phyloP scores from a whole-genome alignment of 1,140 invertebrate genomes.

The Drosophila biarmipes region DNA sequence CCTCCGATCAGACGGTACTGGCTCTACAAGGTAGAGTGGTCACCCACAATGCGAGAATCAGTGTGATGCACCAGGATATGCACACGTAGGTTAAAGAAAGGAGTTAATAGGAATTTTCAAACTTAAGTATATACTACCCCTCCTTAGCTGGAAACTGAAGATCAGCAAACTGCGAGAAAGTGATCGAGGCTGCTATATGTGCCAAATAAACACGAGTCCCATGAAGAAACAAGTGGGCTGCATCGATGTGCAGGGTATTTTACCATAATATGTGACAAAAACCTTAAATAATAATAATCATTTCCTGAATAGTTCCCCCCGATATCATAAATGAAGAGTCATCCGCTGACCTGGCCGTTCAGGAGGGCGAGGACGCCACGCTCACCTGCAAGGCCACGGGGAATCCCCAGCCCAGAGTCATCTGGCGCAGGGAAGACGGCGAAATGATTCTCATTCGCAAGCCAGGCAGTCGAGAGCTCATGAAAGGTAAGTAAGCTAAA shows the following conservation, averaged over 20 bases:
- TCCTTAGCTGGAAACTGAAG: slow-evolving; percentile 89
- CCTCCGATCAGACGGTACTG: slow-evolving; percentile 94
- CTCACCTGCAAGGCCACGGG: slow-evolving; percentile 92
- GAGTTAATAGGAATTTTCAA: background rate
- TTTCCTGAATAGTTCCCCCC: slow-evolving; percentile 88
- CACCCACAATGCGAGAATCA: slow-evolving; percentile 93
- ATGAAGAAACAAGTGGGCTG: slow-evolving; percentile 95
- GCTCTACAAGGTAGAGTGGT: slow-evolving; percentile 93
- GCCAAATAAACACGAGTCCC: slow-evolving; percentile 94
- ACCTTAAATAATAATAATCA: no score
- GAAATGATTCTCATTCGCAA: slow-evolving; percentile 89
- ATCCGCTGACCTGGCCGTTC: slow-evolving; percentile 90
- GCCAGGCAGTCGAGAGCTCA: slow-evolving; percentile 87
- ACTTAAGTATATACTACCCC: no score
- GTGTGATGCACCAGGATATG: slow-evolving; percentile 91
- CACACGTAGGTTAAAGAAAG: slow-evolving; percentile 83
- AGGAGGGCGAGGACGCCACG: slow-evolving; percentile 92
- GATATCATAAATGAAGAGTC: slow-evolving; percentile 91
- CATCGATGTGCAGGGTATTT: slow-evolving; percentile 94
- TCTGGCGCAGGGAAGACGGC: slow-evolving; percentile 89
- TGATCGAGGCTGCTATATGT: slow-evolving; percentile 93
- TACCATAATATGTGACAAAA: no score
- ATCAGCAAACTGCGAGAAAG: slow-evolving; percentile 90
- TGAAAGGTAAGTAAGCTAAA: slow-evolving; percentile 85
- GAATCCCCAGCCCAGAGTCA: slow-evolving; percentile 89